Conservation (phyloP, 2,888 invertebrate genomes). For the Acrobasis suavella region DNA sequence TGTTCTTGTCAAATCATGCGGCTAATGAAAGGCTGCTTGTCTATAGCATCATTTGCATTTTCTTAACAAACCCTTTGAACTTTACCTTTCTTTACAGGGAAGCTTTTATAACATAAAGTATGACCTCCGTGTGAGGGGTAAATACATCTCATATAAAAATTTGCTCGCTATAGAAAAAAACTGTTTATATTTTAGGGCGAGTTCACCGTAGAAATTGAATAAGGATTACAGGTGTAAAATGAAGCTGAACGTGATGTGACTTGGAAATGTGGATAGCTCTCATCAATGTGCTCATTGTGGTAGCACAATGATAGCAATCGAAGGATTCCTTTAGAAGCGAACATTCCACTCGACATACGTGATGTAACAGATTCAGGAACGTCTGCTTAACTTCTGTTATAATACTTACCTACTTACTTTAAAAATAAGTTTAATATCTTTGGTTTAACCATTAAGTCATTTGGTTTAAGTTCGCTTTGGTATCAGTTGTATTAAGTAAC, state of each 20-base stretch:
- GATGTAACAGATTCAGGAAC: neutral
- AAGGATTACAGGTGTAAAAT: constrained; percentile 23
- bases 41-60: constrained; percentile 10
- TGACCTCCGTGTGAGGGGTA: no score
- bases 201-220: constrained; percentile 3
- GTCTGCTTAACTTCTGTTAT: neutral
- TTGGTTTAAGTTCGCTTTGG: no score
- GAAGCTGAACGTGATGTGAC: constrained; percentile 29
- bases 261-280: constrained; percentile 43
- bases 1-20: constrained; percentile 74
- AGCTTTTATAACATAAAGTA: no score
- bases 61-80: constrained; percentile 9
- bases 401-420: no score
- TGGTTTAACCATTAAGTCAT: no score
- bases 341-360: constrained; percentile 1
- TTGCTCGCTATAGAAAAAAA: no score
- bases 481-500: no score
- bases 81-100: neutral
- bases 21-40: constrained; percentile 65
- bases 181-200: neutral
- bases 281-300: constrained; percentile 63
- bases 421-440: no score
- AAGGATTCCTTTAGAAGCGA: constrained; percentile 33
- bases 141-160: no score
- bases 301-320: constrained; percentile 65